Evolutionary conservation across 2,888 invertebrate genomes (phyloP).

Genomic region (Clunio marinus): DNA sequence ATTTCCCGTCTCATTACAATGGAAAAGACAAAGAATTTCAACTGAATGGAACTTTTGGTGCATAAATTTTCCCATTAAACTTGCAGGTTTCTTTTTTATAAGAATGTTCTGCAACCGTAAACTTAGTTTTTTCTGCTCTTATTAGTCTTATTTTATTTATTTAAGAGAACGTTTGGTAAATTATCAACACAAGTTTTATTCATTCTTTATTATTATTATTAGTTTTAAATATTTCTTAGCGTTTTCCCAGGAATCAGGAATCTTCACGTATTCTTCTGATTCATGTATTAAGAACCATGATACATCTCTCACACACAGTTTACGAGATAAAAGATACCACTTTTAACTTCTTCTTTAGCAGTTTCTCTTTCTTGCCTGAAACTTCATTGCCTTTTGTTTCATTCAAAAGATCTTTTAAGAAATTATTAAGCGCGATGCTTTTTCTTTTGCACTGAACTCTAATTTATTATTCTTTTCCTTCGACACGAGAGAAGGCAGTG

Average conservation of each 20-base stretch:
- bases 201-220: neutral
- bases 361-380: neutral
- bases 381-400: slow-evolving; percentile 14
- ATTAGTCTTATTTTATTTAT: neutral
- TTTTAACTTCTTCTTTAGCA: slow-evolving; percentile 26
- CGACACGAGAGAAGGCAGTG: slow-evolving; percentile 4
- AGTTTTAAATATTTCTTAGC: slow-evolving; percentile 10
- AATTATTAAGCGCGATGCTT: slow-evolving; percentile 31
- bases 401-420: slow-evolving; percentile 16
- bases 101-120: no score
- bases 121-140: neutral
- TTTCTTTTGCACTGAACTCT: slow-evolving; percentile 26
- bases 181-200: neutral
- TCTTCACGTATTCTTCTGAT: neutral
- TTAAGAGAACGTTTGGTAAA: neutral
- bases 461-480: slow-evolving; percentile 34
- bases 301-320: slow-evolving; percentile 22
- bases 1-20: no score
- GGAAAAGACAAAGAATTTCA: no score
- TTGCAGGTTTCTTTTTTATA: no score
- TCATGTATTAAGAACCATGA: slow-evolving; percentile 1
- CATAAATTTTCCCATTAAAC: no score
- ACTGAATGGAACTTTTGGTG: no score
- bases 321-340: slow-evolving; percentile 31
- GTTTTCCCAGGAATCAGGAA: neutral